Base-by-base conservation (phyloP, 2,797 vertebrate species). In the Myotis vivesi region DNA sequence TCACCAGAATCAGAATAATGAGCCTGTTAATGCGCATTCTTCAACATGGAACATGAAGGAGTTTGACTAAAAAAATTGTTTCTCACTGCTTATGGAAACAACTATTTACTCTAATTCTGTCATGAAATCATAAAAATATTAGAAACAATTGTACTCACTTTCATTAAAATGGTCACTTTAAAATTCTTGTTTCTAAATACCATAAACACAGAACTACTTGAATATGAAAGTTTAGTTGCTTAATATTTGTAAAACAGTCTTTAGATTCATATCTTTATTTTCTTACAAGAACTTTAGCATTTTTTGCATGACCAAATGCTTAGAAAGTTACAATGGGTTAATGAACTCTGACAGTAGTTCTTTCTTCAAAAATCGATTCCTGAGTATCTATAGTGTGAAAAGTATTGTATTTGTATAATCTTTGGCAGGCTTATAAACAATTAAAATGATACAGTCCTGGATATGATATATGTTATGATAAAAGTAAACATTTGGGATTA, bases 1-100 rank as follows among this genome's bases (percentile, higher is more conserved):
- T 96, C 94, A 89, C 0, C 0, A 92, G 89, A 93, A 51, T 69
- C 88, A 92, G 93, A 96, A 84, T 19, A 59, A 95, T 94, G 92
- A 97, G 72, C 0, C 3, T 88, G 91, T 85, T 64, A 89, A 4
- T 15, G 16, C 25, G 16, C 12, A 68, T 44, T 51, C 53, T 93
- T 87, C 59, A 92, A 22, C 9, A 20, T 0, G 51, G 28, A 77
- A 30, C 12, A 10, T 23, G 30, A 77, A 30, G 2, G 28, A 13
- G 73, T 89, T 82, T 91, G 41, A 75, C 15, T n/a, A 75, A 46
- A 76, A 4, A 86, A 94, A 44, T 8, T 13, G 19, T 28, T 83
- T 87, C 66, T 80, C 7, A 51, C 6, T 49, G 30, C 22, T 96
- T 92, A 53, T 41, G 33, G 55, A 92, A 84, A 83, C 19, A 80